Conservation (phyloP, 2,888 invertebrate genomes). For the Eristalis intricaria region DNA sequence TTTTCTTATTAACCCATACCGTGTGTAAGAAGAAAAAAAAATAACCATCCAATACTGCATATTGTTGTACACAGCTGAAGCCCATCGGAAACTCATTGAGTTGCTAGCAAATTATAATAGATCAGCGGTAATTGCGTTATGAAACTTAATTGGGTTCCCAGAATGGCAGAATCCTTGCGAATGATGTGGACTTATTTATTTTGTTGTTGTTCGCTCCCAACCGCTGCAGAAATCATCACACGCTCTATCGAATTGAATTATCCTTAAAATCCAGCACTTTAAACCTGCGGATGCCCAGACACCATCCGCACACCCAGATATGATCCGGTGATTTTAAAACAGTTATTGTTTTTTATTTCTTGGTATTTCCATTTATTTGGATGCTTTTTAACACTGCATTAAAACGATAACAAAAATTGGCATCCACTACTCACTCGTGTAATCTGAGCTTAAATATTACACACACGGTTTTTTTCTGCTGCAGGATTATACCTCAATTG, state of each 20-base stretch:
- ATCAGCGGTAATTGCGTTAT: constrained; percentile 48
- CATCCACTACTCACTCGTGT: constrained; percentile 56
- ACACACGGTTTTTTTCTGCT: constrained; percentile 27
- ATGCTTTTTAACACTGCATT: constrained; percentile 59
- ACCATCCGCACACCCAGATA: background rate
- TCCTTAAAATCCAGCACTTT: constrained; percentile 21
- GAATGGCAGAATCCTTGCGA: background rate
- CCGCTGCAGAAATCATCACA: background rate
- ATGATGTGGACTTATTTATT: constrained; percentile 21
- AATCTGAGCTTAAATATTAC: constrained; percentile 55
- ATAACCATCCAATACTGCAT: background rate
- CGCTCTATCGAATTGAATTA: constrained; percentile 8
- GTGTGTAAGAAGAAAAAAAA: too few species aligned
- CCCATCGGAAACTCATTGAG: constrained; percentile 11
- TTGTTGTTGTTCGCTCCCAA: too few species aligned
- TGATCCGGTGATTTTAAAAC: constrained; percentile 17
- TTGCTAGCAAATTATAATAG: constrained; percentile 37
- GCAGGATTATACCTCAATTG: constrained; percentile 43
- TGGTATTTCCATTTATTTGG: constrained; percentile 13
- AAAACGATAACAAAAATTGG: constrained; percentile 62
- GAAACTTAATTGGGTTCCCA: constrained; percentile 26
- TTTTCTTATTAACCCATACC: background rate
- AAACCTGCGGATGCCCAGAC: background rate
- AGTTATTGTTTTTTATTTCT: constrained; percentile 7
- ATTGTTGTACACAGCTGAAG: background rate